Conservation (phyloP, 2,113 vertebrate species). For the Neogale vison region DNA sequence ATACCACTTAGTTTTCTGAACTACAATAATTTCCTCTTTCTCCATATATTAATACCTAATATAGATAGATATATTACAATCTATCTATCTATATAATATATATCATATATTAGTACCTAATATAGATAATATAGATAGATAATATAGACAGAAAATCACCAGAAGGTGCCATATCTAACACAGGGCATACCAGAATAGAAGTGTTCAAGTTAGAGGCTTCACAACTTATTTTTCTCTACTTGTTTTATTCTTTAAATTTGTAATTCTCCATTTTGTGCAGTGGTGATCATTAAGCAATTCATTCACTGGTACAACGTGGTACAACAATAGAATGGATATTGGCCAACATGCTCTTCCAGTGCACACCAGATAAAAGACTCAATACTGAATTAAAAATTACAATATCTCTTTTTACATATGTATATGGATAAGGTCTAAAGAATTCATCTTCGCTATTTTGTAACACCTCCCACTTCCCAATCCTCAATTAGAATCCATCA, state of each 20-base stretch:
- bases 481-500: background rate
- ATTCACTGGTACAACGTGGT: background rate
- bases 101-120: background rate
- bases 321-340: background rate
- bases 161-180: background rate
- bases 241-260: background rate
- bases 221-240: background rate
- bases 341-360: background rate
- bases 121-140: background rate
- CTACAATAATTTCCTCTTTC: background rate
- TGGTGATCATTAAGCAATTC: background rate
- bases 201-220: background rate
- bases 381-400: background rate
- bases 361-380: background rate
- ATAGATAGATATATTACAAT: too few species aligned
- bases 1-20: background rate
- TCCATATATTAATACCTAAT: background rate
- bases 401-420: background rate
- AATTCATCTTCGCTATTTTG: background rate
- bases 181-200: background rate
- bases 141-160: background rate
- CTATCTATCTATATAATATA: too few species aligned
- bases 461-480: background rate
- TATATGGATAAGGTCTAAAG: background rate
- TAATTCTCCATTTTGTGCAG: background rate